These are phyloP conservation scores for Tichodroma muraria DNA, from an alignment of 2,113 vertebrate genomes.

Conservation along the genomic window DNA sequence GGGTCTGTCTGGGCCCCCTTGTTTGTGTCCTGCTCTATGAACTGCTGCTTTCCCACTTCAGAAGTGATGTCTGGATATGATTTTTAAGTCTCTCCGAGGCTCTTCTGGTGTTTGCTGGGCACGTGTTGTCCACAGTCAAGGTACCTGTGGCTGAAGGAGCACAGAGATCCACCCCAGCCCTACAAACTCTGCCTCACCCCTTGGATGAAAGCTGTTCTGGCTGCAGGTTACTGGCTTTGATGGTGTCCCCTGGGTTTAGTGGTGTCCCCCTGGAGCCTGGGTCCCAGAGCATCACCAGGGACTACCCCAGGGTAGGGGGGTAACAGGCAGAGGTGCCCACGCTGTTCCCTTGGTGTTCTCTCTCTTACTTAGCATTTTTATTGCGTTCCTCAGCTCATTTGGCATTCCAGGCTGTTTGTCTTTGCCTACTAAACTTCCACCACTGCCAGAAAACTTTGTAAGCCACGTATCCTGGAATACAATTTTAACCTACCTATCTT, in stretches of 20 bases:
- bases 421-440: neutral
- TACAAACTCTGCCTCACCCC: neutral
- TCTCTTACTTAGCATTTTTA: neutral
- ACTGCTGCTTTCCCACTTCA: neutral
- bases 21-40: neutral
- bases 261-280: neutral
- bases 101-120: neutral
- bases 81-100: neutral
- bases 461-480: neutral
- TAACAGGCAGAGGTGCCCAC: neutral
- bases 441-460: neutral
- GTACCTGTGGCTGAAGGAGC: neutral
- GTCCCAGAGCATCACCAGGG: fast-evolving
- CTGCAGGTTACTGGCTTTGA: neutral
- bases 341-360: neutral
- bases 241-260: neutral
- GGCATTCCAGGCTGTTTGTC: neutral
- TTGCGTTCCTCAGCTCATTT: neutral
- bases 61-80: neutral
- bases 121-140: too few relatives aligned
- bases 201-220: neutral
- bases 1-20: neutral
- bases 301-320: too few relatives aligned
- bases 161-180: neutral
- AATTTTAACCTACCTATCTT: neutral